Base-by-base conservation (phyloP, 2,888 invertebrate species). In the Hirtodrosophila trivittata region DNA sequence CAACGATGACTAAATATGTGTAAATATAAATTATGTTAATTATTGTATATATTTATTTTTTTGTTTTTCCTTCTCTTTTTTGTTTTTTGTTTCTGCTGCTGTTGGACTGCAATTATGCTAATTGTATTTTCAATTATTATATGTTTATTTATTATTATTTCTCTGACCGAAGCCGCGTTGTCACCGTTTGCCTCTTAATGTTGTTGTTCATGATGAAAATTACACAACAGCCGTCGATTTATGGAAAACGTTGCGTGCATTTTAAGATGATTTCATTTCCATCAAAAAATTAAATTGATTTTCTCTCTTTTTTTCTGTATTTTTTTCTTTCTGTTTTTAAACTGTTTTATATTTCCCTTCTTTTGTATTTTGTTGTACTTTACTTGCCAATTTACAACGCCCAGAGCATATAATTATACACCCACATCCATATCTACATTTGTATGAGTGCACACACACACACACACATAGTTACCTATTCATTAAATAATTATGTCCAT, bases 51-150 rank as follows among this genome's bases (percentile, higher is more conserved):
- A 8, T 26, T 30, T 14, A 8, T 35, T 59, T 54, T 63, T 45
- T 51, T 35, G 14, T 33, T 68, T 60, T 50, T 5, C 5, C 28
- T 28, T 1, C 28, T 9, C 28, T n/a, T 28, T 28, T 28, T 5
- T 21, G 10, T 41, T 41, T 21, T 49, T 50, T 50, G 28, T 35
- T 30, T 47, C 30, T 41, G 26, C 50, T 25, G n/a, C 33, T 47
- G 25, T 21, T 35, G 13, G 45, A 12, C 62, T 62, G 70, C 76
- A 81, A 86, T 86, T 81, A 83, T 83, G 86, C 81, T 86, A 81
- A 81, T 81, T 86, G 80, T 86, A 74, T 83, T 76, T 80, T 86
- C 86, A 82, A 82, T 82, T 80, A 84, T 83, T 80, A 74, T 86
- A 83, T 75, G 80, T 80, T 78, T 86, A 86, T 86, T 83, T 83